phyloP scores from a whole-genome alignment of 2,888 invertebrate genomes.

The Polietes domitor region DNA sequence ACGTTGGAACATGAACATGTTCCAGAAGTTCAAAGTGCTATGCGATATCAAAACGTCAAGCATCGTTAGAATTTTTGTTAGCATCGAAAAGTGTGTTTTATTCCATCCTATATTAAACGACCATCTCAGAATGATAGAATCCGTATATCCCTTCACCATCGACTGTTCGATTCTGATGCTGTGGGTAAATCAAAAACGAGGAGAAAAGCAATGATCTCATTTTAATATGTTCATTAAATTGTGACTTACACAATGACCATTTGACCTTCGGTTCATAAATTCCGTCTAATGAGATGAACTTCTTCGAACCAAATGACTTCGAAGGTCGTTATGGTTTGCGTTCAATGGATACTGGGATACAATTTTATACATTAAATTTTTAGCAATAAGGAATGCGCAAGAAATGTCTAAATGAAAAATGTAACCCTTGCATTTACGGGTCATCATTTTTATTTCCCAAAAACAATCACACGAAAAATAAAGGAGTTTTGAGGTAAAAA shows the following conservation, averaged over 20 bases:
- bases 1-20: too few species aligned
- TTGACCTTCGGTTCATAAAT: constrained; percentile 47
- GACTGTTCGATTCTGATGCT: neutral
- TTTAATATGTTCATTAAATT: constrained; percentile 53
- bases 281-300: constrained; percentile 53
- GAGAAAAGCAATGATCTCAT: too few species aligned
- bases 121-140: too few species aligned
- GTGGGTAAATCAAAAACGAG: too few species aligned
- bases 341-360: constrained; percentile 26
- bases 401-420: constrained; percentile 33
- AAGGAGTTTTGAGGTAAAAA: constrained; percentile 75
- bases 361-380: constrained; percentile 65
- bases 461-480: too few species aligned
- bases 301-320: constrained; percentile 37
- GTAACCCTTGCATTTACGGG: constrained; percentile 46
- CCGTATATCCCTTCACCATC: too few species aligned
- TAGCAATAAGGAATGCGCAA: constrained; percentile 68
- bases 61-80: too few species aligned
- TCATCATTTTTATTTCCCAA: constrained; percentile 20
- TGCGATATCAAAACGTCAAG: too few species aligned
- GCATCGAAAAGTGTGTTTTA: too few species aligned
- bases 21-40: too few species aligned
- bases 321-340: constrained; percentile 61
- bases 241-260: constrained; percentile 53
- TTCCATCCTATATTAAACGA: too few species aligned